phyloP scores from a whole-genome alignment of 2,113 vertebrate genomes.

The Nothobranchius kuhntae region DNA sequence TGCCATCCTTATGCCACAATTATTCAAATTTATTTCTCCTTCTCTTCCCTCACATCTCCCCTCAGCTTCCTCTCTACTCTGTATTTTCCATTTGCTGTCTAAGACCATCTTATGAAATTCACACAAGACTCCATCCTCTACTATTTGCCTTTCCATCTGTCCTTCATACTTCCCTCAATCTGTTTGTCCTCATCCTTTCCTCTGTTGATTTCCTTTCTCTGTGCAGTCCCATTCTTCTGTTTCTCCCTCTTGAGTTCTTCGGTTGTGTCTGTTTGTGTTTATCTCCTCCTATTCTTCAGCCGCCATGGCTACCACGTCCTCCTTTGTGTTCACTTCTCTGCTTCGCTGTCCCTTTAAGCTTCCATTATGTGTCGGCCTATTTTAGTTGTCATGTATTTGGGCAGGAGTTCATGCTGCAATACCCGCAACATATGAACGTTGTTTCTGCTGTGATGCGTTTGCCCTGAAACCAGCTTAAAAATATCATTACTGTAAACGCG shows the following conservation, averaged over 20 bases:
- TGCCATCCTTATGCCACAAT: conserved; percentile 53
- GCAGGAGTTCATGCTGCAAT: not conserved
- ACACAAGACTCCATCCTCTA: conserved; percentile 29
- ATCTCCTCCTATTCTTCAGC: conserved; percentile 1
- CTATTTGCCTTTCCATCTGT: conserved; percentile 28
- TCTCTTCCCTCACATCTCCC: conserved; percentile 1
- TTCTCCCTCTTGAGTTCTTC: conserved; percentile 20
- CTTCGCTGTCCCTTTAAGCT: conserved; percentile 29
- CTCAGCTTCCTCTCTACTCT: not conserved
- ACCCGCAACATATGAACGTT: conserved; percentile 19
- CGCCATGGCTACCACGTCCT: conserved; percentile 11
- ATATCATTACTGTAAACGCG: conserved; percentile 26
- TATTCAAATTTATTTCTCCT: conserved; percentile 48
- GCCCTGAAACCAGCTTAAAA: conserved; percentile 61
- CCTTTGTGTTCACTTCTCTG: not conserved
- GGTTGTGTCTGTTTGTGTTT: conserved; percentile 19
- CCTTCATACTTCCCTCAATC: conserved; percentile 17
- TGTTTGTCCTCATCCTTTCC: conserved; percentile 10
- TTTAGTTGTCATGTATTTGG: conserved; percentile 31
- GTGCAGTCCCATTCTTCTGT: conserved; percentile 9
- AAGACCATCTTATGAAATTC: conserved; percentile 60
- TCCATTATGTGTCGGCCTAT: conserved; percentile 5
- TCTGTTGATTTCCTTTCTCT: not conserved
- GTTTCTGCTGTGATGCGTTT: conserved; percentile 42
- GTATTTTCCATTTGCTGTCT: conserved; percentile 46